These are phyloP conservation scores for Drosophila prolongata DNA, from an alignment of 2,888 invertebrate species.

Conservation along the genomic window DNA sequence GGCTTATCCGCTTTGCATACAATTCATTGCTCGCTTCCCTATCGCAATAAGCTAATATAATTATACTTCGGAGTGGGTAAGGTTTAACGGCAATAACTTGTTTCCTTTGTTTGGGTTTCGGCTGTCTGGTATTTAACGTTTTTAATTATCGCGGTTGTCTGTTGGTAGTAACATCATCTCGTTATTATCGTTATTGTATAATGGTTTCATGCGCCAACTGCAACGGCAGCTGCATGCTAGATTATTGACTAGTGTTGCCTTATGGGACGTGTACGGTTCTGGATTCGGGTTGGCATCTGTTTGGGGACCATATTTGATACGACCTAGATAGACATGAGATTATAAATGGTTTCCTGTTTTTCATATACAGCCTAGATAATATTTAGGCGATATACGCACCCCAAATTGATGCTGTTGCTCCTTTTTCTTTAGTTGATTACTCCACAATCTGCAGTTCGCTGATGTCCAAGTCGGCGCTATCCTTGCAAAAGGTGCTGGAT, in stretches of 20 bases:
- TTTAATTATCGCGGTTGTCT: constrained; percentile 24
- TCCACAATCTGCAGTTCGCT: constrained; percentile 84
- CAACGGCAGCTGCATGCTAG: constrained; percentile 73
- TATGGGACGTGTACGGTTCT: constrained; percentile 76
- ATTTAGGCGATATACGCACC: neutral
- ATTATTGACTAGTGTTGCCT: constrained; percentile 83
- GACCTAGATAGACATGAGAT: constrained; percentile 41
- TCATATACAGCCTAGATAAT: too few relatives aligned
- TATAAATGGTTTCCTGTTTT: neutral
- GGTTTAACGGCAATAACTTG: constrained; percentile 39
- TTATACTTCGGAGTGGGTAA: constrained; percentile 20
- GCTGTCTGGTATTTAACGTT: constrained; percentile 7
- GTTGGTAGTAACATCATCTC: constrained; percentile 35
- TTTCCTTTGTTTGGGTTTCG: constrained; percentile 24
- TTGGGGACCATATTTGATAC: constrained; percentile 61
- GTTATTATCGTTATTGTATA: constrained; percentile 52
- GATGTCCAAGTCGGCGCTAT: constrained; percentile 82
- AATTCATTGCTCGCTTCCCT: constrained; percentile 16
- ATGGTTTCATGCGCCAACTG: constrained; percentile 61
- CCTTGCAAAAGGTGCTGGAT: constrained; percentile 85
- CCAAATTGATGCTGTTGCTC: constrained; percentile 10
- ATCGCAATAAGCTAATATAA: constrained; percentile 35
- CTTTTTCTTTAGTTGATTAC: constrained; percentile 48
- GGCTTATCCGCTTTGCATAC: constrained; percentile 5
- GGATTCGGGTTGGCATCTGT: constrained; percentile 8